Conservation (phyloP, 2,888 invertebrate genomes). For the Aspidapion aeneum region DNA sequence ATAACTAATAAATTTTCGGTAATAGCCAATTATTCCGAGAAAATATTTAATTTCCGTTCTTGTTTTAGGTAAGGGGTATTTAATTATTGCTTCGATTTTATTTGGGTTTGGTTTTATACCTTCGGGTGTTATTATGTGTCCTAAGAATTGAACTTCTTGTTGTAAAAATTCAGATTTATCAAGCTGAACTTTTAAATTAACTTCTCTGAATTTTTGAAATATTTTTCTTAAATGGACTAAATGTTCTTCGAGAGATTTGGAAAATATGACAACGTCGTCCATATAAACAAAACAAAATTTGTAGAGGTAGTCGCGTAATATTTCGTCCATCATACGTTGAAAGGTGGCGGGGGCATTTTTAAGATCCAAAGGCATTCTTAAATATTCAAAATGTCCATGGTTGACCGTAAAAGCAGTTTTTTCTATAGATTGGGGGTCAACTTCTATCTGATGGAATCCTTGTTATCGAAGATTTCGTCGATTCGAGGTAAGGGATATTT, state of each 20-base stretch:
- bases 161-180: constrained; percentile 9
- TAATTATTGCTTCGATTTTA: constrained; percentile 2
- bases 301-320: background rate
- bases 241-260: constrained; percentile 13
- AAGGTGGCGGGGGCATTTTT: constrained; percentile 21
- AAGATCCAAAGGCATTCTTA: constrained; percentile 31
- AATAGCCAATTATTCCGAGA: constrained; percentile 13
- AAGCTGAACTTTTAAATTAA: no score
- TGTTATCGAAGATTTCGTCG: constrained; percentile 31
- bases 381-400: no score
- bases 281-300: constrained; percentile 5
- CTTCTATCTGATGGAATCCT: constrained; percentile 35
- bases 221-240: constrained; percentile 4
- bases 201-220: no score
- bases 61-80: no score
- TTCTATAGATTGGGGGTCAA: constrained; percentile 22
- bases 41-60: no score
- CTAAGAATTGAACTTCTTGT: constrained; percentile 12
- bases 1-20: constrained; percentile 8
- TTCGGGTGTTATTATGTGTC: constrained; percentile 9
- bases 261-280: constrained; percentile 15
- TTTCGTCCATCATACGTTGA: constrained; percentile 4
- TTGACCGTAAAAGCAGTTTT: no score
- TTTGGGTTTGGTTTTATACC: constrained; percentile 14
- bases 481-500: constrained; percentile 22